A percentile compares a stretch with the other conserved stretches of the same genome.
Evolutionary conservation across 1,140 invertebrate genomes (phyloP).

Genomic region (Drosophila ohnishii): DNA sequence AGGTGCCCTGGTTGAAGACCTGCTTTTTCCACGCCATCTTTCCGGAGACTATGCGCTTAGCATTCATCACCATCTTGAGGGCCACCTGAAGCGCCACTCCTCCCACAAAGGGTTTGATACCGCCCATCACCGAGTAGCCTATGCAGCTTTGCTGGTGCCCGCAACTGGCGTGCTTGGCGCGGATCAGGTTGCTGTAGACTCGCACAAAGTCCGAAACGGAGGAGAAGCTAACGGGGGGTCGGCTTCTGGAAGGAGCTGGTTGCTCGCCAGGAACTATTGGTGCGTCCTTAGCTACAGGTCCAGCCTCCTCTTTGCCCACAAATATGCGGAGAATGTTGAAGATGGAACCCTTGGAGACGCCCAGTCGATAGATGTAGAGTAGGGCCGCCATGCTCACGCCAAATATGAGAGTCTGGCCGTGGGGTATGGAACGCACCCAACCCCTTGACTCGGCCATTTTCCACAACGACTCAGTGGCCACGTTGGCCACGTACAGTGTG

Average conservation of each 20-base stretch:
- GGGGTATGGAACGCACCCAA: slow-evolving; percentile 85
- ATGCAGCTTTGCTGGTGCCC: slow-evolving; percentile 86
- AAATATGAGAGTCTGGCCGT: slow-evolving; percentile 88
- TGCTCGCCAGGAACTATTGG: slow-evolving; percentile 29
- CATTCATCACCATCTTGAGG: slow-evolving; percentile 83
- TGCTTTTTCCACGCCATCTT: slow-evolving; percentile 84
- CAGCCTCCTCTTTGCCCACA: slow-evolving; percentile 86
- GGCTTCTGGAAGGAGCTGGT: slow-evolving; percentile 35
- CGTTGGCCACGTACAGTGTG: slow-evolving; percentile 91
- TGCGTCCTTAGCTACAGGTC: slow-evolving; percentile 46
- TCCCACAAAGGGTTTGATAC: slow-evolving; percentile 85
- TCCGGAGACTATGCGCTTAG: slow-evolving; percentile 83
- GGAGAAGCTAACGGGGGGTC: slow-evolving; percentile 56
- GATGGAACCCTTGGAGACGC: slow-evolving; percentile 85
- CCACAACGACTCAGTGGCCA: slow-evolving; percentile 91
- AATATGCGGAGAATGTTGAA: slow-evolving; percentile 87
- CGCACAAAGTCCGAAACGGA: slow-evolving; percentile 63
- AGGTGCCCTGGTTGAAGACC: slow-evolving; percentile 84
- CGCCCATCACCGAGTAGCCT: slow-evolving; percentile 85
- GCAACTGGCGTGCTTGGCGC: slow-evolving; percentile 84
- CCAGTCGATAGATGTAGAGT: slow-evolving; percentile 85
- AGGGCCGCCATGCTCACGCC: slow-evolving; percentile 85
- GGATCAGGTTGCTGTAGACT: slow-evolving; percentile 65
- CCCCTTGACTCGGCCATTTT: slow-evolving; percentile 88
- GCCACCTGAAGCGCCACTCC: slow-evolving; percentile 86